Base-by-base conservation (phyloP, 2,113 vertebrate species). In the Uria aalge region DNA sequence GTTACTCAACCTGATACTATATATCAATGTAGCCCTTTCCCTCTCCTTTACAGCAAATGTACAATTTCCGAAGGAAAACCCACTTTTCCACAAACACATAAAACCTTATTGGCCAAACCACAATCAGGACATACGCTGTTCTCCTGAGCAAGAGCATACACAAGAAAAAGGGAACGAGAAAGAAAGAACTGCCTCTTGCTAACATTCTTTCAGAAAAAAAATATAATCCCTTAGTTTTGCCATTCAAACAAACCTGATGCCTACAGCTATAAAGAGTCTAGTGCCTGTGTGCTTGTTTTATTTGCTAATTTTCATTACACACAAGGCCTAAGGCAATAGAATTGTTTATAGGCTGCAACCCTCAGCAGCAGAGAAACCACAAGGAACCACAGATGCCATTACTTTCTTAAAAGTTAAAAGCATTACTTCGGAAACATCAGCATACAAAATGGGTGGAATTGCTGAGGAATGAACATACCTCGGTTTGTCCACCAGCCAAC, bases 391-490 rank as follows among this genome's bases (percentile, higher is more conserved):
- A 95, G 68, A 94, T 82, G 64, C 7, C 38, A 96, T 40, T 91
- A 92, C 23, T 6, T 64, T 95, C 81, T 90, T 83, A 62, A 66
- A 88, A 78, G 60, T 95, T 81, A 60, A 96, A 97, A 96, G 81
- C 71, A 80, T 38, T 91, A 83, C 34, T 96, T 85, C 55, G 96
- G 89, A 94, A 88, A 80, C 59, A 92, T 74, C 75, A 92, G 73
- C 64, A 78, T 59, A 79, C 69, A 92, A 92, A 88, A 66, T 15
- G 34, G 34, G 57, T 45, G 64, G 73, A 86, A 93, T 45, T 77
- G 40, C 66, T 72, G 47, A 92, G 88, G 79, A 97, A 96, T 50
- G 50, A 93, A 94, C 76, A 74, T 82, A 97, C 88, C 83, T 97
- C 8, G 8, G 62, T 90, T 91, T 94, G 90, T 85, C 85, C 71